Base-by-base conservation (phyloP, 2,888 invertebrate genomes). In the Notodonta ziczac region DNA sequence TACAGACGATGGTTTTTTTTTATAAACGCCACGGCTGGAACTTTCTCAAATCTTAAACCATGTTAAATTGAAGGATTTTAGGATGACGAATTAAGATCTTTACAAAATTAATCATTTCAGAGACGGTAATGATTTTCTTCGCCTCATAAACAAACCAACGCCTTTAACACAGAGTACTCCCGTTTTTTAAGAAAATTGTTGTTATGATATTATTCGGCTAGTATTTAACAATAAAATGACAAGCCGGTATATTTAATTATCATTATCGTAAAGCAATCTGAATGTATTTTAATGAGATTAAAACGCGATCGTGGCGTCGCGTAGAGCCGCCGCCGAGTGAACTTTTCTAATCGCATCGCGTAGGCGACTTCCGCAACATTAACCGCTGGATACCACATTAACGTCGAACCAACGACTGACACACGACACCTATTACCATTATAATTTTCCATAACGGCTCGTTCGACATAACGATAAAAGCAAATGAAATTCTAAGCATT, bases 351-450 rank as follows among this genome's bases (percentile, higher is more conserved):
- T 86, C 74, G 75, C 57, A 59, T 57, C 72, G 83, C 84, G 88
- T 88, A 81, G 88, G 87, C 85, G 86, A 83, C 80, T 83, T 85
- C 86, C 83, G 84, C 74, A 71, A 80, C 85, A 78, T 82, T 80
- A 83, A 77, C 77, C 67, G 78, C 62, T 66, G 68, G 68, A 73
- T 67, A 69, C 66, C 64, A 77, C 77, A 78, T 81, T 84, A 81
- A 81, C 65, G 81, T 79, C 80, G 76, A 70, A 73, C 78, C 74
- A 70, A 67, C 76, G 78, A 74, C 77, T 78, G 81, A 81, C 81
- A 80, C 79, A 82, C 78, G 82, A 81, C 84, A 79, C 77, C 78
- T 78, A 84, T 85, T 84, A 83, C 75, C 76, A 83, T 83, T 78
- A 79, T 81, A 81, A 82, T 83, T 77, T 75, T 67, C 61, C 78